Conservation (phyloP, 1,140 invertebrate genomes). For the Cydia strobilella region DNA sequence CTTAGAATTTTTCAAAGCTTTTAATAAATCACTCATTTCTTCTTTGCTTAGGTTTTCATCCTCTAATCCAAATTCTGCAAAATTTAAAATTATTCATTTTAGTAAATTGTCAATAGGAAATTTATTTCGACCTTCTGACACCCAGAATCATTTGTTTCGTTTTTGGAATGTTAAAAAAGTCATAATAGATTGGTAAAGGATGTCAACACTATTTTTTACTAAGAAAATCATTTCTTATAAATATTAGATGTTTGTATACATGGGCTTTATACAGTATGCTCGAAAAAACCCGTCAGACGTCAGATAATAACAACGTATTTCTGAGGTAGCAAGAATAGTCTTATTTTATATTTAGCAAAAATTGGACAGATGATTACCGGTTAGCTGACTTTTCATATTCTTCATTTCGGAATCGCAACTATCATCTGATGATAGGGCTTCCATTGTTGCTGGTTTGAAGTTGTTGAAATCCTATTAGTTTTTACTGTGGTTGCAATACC, state of each 20-base stretch:
- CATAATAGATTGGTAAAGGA: not conserved
- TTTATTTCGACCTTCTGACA: not conserved
- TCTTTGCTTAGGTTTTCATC: conserved; percentile 74
- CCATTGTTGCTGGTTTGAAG: conserved; percentile 40
- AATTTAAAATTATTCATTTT: conserved; percentile 5
- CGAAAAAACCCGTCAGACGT: too few species aligned
- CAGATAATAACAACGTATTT: too few species aligned
- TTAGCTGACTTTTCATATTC: conserved; percentile 58
- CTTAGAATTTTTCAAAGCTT: conserved; percentile 72
- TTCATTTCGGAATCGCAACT: conserved; percentile 61
- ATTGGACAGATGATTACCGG: conserved; percentile 42
- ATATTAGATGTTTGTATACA: too few species aligned
- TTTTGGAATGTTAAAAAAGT: not conserved
- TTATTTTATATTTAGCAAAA: not conserved
- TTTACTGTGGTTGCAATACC: not conserved
- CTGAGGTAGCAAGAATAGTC: too few species aligned
- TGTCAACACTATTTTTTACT: too few species aligned
- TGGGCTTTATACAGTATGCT: not conserved
- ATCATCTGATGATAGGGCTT: conserved; percentile 57
- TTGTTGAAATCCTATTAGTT: not conserved
- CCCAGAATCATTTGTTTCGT: too few species aligned
- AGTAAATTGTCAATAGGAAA: not conserved
- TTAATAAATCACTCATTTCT: conserved; percentile 74
- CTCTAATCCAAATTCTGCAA: conserved; percentile 69
- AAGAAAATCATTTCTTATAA: too few species aligned